Conservation (phyloP, 2,888 invertebrate genomes). For the Caenorhabditis sulstoni region DNA sequence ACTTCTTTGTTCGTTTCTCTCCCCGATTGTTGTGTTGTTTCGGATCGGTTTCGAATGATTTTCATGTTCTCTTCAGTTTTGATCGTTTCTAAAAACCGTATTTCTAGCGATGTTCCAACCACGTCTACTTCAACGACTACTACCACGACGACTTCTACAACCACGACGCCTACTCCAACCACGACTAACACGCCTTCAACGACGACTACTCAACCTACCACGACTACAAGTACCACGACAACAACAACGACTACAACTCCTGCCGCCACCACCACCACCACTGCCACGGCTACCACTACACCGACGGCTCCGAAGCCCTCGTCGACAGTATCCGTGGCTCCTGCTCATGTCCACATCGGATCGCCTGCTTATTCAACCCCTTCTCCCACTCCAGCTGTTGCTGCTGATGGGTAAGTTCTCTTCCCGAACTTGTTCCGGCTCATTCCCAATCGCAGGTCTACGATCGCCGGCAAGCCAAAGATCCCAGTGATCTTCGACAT, state of each 20-base stretch:
- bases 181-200: conserved; percentile 5
- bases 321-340: conserved; percentile 8
- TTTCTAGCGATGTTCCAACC: conserved; percentile 41
- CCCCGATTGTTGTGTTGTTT: conserved; percentile 5
- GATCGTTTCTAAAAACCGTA: background rate
- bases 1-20: background rate
- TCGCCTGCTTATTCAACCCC: conserved; percentile 26
- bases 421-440: too few species aligned
- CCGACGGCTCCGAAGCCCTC: conserved; percentile 27
- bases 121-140: conserved; percentile 59
- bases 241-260: conserved; percentile 19
- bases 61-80: background rate
- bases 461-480: conserved; percentile 56
- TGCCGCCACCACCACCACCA: conserved; percentile 28
- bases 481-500: conserved; percentile 79
- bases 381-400: conserved; percentile 1
- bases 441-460: conserved; percentile 21
- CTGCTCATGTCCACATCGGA: conserved; percentile 14
- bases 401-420: conserved; percentile 20
- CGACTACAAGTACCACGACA: conserved; percentile 22
- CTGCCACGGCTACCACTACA: conserved; percentile 21
- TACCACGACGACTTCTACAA: conserved; percentile 42
- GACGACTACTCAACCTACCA: conserved; percentile 20
- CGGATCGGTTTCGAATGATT: background rate
- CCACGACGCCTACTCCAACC: conserved; percentile 20